Evolutionary conservation across 2,888 invertebrate species (phyloP).

Genomic region (Lasioglossum malachurum): DNA sequence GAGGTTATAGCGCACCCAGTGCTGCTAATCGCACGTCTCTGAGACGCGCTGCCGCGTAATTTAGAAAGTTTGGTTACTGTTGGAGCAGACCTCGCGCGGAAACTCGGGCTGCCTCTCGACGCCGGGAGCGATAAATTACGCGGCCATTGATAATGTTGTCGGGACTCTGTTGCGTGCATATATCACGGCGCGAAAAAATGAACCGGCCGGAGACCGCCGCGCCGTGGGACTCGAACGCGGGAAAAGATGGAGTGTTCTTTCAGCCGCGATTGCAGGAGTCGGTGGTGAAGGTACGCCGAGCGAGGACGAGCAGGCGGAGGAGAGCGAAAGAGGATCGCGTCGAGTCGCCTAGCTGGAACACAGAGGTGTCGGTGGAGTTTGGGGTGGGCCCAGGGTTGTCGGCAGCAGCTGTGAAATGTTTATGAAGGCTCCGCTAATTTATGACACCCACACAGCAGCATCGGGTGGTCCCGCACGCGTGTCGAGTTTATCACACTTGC

Average conservation of each 20-base stretch:
- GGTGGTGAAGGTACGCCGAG: neutral
- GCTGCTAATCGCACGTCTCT: too few species aligned
- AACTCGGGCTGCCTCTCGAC: neutral
- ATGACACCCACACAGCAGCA: slow-evolving; percentile 75
- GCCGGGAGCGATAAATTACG: slow-evolving; percentile 52
- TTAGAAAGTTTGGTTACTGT: too few species aligned
- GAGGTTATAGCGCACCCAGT: too few species aligned
- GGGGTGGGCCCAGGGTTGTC: slow-evolving; percentile 72
- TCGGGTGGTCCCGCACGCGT: slow-evolving; percentile 47
- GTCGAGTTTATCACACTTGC: slow-evolving; percentile 70
- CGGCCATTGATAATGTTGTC: slow-evolving; percentile 56
- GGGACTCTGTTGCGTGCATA: slow-evolving; percentile 41
- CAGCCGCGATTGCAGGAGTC: slow-evolving; percentile 22
- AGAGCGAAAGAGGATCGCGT: slow-evolving; percentile 52
- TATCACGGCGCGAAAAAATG: slow-evolving; percentile 64
- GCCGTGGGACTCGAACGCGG: slow-evolving; percentile 62
- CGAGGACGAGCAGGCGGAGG: slow-evolving; percentile 34
- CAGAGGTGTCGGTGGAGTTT: slow-evolving; percentile 55
- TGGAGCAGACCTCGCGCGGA: neutral
- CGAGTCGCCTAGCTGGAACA: slow-evolving; percentile 41
- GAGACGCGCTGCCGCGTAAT: too few species aligned
- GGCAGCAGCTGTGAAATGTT: slow-evolving; percentile 84
- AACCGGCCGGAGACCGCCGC: slow-evolving; percentile 67
- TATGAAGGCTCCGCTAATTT: slow-evolving; percentile 84
- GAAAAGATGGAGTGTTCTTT: slow-evolving; percentile 72